Evolutionary conservation across 2,113 vertebrate species (phyloP).

Genomic region (Numenius arquata): DNA sequence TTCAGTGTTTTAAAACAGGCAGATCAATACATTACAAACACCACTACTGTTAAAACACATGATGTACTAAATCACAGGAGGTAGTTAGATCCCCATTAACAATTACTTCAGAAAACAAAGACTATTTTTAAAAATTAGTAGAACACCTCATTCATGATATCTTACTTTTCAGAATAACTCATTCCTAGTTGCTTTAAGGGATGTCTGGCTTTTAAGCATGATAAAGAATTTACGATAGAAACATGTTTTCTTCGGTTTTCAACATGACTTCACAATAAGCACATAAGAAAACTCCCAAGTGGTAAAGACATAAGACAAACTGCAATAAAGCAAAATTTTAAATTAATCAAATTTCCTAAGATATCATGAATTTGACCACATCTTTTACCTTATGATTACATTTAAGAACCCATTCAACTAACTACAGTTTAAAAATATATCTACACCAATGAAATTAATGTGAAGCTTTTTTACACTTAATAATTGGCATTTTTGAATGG

Average conservation of each 20-base stretch:
- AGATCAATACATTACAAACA: conserved; percentile 28
- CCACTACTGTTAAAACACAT: background rate
- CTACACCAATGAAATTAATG: background rate
- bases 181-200: background rate
- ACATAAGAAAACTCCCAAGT: background rate
- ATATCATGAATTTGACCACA: background rate
- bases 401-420: conserved; percentile 16
- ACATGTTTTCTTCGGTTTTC: background rate
- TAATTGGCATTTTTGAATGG: conserved; percentile 37
- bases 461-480: conserved; percentile 8
- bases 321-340: conserved; percentile 25
- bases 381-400: conserved; percentile 31
- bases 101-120: conserved; percentile 12
- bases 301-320: conserved; percentile 28
- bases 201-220: background rate
- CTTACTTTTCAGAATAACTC: background rate
- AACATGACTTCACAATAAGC: background rate
- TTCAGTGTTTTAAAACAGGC: conserved; percentile 12
- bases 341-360: conserved; percentile 10
- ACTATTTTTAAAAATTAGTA: conserved; percentile 1
- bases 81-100: conserved; percentile 44
- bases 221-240: background rate
- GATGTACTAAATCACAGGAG: conserved; percentile 52
- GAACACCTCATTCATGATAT: background rate
- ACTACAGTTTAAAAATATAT: background rate